Base-by-base conservation (phyloP, 1,140 invertebrate genomes). In the Drosophila tani region DNA sequence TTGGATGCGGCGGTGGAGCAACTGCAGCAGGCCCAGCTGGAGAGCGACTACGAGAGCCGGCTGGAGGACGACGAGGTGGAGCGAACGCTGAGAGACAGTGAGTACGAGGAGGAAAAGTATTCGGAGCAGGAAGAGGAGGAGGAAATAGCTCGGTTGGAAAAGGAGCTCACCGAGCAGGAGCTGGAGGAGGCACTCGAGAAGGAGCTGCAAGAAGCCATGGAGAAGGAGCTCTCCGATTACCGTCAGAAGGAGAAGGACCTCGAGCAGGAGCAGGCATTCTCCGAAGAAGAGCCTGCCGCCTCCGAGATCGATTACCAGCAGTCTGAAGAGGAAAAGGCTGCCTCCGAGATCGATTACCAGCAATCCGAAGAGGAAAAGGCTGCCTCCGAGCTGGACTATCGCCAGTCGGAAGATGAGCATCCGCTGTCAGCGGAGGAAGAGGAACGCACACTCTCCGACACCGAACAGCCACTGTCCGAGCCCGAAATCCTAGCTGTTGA, bases 21-120 rank as follows among this genome's bases (percentile, higher is more conserved):
- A 11, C 49, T 84, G 41, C 69, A 81, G 53, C 79, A 81, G 49
- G 75, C 75, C 0, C 78, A 92, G n/a, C 59, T 90, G 8, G 82
- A 91, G 27, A 92, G 80, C 17, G 86, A 91, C 53, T 91, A 85
- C 35, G 84, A 88, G n/a, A 84, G 79, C 57, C 83, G 79, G 60
- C 43, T 83, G 58, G 80, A 83, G 38, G 91, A 92, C 57, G 85
- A 87, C 35, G 91, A 92, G 51, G 88, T 88, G 9, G 85, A 92
- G 47, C 85, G 82, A 9, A 76, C 86, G 21, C 49, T 90, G 0
- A 53, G 86, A 6, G 86, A 90, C n/a, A 90, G 74, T n/a, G 86
- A 90, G 55, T 88, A 81, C 40, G 84, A 91, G 46, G 85, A 91
- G 21, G 83, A 91, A 6, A 81, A 76, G 12, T 67, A 68, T 21